Evolutionary conservation across 2,113 vertebrate species (phyloP).

Genomic region (Nanorana parkeri): DNA sequence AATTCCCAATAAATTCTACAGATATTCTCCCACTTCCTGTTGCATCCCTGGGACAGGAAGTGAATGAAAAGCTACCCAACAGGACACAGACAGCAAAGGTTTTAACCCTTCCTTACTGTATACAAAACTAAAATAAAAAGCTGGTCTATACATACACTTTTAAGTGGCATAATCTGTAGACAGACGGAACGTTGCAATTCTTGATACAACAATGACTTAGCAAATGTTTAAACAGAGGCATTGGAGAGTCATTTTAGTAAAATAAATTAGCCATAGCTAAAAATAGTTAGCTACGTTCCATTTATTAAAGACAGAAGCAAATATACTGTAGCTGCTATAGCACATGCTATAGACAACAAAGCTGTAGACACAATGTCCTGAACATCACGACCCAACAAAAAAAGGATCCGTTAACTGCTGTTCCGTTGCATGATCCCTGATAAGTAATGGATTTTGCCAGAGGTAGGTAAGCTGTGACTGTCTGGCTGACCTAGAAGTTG

Average conservation of each 20-base stretch:
- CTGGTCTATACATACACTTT: too few relatives aligned
- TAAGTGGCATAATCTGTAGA: too few relatives aligned
- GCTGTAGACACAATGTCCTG: slow-evolving; percentile 11
- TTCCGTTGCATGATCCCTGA: neutral
- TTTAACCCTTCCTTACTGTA: too few relatives aligned
- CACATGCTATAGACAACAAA: neutral
- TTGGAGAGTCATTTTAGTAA: neutral
- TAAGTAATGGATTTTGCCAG: neutral
- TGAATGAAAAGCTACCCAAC: too few relatives aligned
- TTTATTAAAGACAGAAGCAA: slow-evolving; percentile 28
- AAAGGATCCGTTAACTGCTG: too few relatives aligned
- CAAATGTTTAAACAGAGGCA: neutral
- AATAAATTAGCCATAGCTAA: too few relatives aligned
- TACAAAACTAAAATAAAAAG: too few relatives aligned
- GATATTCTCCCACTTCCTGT: too few relatives aligned
- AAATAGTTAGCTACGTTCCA: neutral
- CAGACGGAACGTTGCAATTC: too few relatives aligned
- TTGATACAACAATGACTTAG: neutral
- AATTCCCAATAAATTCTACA: too few relatives aligned
- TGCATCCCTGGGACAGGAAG: too few relatives aligned
- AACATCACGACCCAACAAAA: neutral
- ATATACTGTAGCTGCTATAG: neutral
- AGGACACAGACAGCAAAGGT: too few relatives aligned
- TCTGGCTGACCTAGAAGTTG: neutral
- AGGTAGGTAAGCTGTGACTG: slow-evolving; percentile 7